Base-by-base conservation (phyloP, 2,888 invertebrate species). In the Plusia festucae region DNA sequence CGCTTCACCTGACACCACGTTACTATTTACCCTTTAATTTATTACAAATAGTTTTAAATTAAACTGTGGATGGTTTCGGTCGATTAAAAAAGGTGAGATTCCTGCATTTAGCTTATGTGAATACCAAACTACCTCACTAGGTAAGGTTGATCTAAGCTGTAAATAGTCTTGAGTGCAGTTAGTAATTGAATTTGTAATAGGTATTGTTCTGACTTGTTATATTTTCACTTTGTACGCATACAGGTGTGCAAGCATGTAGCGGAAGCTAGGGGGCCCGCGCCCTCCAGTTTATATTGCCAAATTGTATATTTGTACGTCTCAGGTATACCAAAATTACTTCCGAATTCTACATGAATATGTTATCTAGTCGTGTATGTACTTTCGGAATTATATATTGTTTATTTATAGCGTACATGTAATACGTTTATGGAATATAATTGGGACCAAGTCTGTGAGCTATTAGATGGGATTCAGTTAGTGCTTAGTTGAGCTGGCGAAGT, bases 311-410 rank as follows among this genome's bases (percentile, higher is more conserved):
- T 89, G 90, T 92, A 91, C 77, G 89, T 91, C 85, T 90, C 87
- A 87, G 92, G 90, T 93, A 91, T 93, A 93, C 93, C 94, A 93
- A 94, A 94, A 92, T 93, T 69, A 83, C 90, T 94, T 95, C 95
- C 94, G 95, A 95, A 95, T 93, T 93, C 94, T 95, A 90, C 95
- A 95, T 95, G 95, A 94, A 93, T 91, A 94, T 93, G 90, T 92
- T 90, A 94, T 95, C 95, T 95, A 95, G 95, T 94, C 95, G 88
- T 94, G 94, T 95, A 94, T 93, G 94, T 94, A 92, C 93, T 94
- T 93, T 95, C 95, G 95, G 95, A 95, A 93, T 91, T 91, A 90
- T 92, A 91, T 89, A 90, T 90, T 93, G 89, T 91, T 92, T 88
- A 93, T 92, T 93, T 92, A 90, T 93, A 94, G 91, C 86, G 86